Evolutionary conservation across 2,113 vertebrate species (phyloP), one percentile per base, ranked within the genome.

Genomic region (Hydropotes inermis): DNA sequence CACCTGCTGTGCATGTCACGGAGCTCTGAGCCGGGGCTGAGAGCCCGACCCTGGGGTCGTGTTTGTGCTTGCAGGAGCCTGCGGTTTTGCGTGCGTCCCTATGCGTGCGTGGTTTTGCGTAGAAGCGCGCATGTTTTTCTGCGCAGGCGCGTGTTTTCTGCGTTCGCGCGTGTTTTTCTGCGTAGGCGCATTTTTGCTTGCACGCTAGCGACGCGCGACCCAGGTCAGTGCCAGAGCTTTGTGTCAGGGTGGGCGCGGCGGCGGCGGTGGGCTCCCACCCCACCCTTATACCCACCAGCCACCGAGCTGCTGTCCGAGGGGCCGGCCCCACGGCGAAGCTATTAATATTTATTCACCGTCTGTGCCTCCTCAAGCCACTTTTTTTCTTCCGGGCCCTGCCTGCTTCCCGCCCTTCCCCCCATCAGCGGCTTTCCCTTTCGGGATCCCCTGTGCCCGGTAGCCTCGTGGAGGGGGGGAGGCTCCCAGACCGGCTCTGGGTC

Each of bases 1-100:
- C 98, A 87, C 99, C 99, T 84, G 99, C 99, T 0, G 99, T 99
- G 95, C 99, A 99, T 1, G 99, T 99, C 98, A 99, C 99, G 0
- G 99, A 99, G 98, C 99, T 99, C 99, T 99, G 99, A 99, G 88
- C 78, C 3, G 11, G 28, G 43, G 87, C 16, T 4, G 12, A 87
- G 7, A 39, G 64, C 67, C 67, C 1, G 11, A 39, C 45, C 54
- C 33, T 11, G 43, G 52, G 60, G 61, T 15, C 5, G 21, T 30
- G 85, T 28, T 58, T 36, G 50, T 74, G 70, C 21, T n/a, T 7
- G 25, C 7, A 27, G 0, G 60, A 33, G 33, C 50, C 50, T 17
- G 52, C 21, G 81, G 1, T 50, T 27, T 60, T 6, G 52, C 0
- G 57, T 6, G 47, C 15, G 52, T n/a, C 70, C 5, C 6, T 28